Evolutionary conservation across 2,888 invertebrate genomes (phyloP).

Genomic region (Cataglyphis cursor): DNA sequence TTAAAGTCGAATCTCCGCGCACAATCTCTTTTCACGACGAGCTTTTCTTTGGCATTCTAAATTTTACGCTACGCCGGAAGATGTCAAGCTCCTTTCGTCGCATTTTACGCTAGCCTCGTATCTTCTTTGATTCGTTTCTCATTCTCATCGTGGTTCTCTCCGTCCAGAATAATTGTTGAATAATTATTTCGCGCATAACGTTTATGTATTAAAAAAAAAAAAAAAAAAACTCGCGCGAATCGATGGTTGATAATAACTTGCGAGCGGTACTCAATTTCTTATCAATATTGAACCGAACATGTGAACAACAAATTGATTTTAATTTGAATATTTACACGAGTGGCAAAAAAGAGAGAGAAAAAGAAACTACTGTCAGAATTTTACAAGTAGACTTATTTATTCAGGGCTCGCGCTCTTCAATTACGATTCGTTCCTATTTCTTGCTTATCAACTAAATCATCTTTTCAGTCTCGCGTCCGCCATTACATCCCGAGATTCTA

Average conservation of each 20-base stretch:
- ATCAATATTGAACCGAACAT: background rate
- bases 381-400: background rate
- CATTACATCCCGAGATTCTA: conserved; percentile 31
- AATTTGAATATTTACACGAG: background rate
- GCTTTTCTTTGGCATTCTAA: conserved; percentile 28
- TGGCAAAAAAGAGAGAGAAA: background rate
- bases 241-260: background rate
- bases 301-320: background rate
- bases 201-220: background rate
- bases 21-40: conserved; percentile 23
- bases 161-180: background rate
- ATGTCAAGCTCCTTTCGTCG: conserved; percentile 26
- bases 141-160: conserved; percentile 9
- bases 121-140: conserved; percentile 7
- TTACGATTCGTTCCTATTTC: conserved; percentile 2
- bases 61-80: conserved; percentile 41
- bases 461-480: conserved; percentile 5
- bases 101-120: conserved; percentile 43
- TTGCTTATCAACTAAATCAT: conserved; percentile 26
- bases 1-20: conserved; percentile 27
- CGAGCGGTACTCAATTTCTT: background rate
- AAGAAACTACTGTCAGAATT: background rate
- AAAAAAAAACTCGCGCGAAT: background rate
- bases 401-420: background rate
- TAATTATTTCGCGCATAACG: conserved; percentile 19